A percentile compares a stretch with the other conserved stretches of the same genome.
Evolutionary conservation across 2,797 vertebrate species (phyloP).

Genomic region (Percopsis omiscomaycus): DNA sequence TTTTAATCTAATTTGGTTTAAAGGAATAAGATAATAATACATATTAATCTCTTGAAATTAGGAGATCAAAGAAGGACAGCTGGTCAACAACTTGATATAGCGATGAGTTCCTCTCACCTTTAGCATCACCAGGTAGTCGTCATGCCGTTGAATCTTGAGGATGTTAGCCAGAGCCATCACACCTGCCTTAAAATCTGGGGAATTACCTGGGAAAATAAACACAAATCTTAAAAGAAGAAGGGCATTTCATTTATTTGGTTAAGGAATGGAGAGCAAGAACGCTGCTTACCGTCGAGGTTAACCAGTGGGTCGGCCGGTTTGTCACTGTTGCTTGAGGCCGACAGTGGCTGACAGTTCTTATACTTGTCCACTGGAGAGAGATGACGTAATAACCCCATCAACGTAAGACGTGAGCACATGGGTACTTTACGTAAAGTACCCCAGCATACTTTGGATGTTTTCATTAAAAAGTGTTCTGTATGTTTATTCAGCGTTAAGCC

Average conservation of each 20-base stretch:
- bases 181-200: constrained; percentile 96
- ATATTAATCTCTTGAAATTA: too few relatives aligned
- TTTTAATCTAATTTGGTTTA: too few relatives aligned
- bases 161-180: constrained; percentile 92
- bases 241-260: neutral
- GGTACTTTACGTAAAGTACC: too few relatives aligned
- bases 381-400: constrained; percentile 1
- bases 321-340: constrained; percentile 72
- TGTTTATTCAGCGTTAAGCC: too few relatives aligned
- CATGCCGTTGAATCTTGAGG: constrained; percentile 93
- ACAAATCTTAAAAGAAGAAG: constrained; percentile 4
- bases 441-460: neutral
- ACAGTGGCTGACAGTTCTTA: constrained; percentile 82
- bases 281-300: constrained; percentile 89
- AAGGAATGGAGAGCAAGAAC: neutral
- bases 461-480: too few relatives aligned
- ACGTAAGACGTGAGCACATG: neutral
- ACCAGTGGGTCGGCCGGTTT: constrained; percentile 87
- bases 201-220: constrained; percentile 78
- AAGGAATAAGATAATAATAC: too few relatives aligned
- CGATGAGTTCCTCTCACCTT: constrained; percentile 79
- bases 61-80: too few relatives aligned
- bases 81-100: too few relatives aligned
- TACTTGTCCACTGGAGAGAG: constrained; percentile 89
- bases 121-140: constrained; percentile 96